Conservation (phyloP, 1,140 invertebrate genomes). For the Colletes latitarsis region DNA sequence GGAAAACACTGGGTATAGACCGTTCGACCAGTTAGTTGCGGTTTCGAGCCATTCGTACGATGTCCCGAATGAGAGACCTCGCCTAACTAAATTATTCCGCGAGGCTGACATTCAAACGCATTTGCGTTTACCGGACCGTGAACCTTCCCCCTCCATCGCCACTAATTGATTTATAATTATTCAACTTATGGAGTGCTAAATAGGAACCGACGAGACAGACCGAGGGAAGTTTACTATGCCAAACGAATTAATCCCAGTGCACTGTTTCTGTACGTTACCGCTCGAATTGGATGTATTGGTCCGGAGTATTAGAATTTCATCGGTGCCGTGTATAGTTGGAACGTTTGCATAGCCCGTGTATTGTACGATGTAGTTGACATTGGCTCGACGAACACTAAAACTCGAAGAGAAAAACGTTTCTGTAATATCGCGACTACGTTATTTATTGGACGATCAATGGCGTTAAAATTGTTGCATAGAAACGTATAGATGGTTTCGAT, state of each 20-base stretch:
- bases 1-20: conserved; percentile 28
- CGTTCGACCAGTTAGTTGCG: conserved; percentile 19
- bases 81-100: conserved; percentile 67
- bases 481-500: no score
- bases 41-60: conserved; percentile 50
- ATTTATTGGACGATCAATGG: no score
- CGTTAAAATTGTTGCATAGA: no score
- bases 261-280: no score
- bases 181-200: conserved; percentile 37
- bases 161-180: conserved; percentile 36
- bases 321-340: no score
- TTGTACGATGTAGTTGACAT: no score
- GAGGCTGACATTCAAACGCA: conserved; percentile 57
- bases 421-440: no score
- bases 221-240: background rate
- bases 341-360: no score
- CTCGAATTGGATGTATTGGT: no score
- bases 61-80: conserved; percentile 52
- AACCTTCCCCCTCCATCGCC: background rate
- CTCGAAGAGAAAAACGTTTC: no score
- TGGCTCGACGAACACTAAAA: no score
- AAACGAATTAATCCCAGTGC: conserved; percentile 2
- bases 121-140: conserved; percentile 49
- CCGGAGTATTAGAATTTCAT: no score
- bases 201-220: conserved; percentile 3